Evolutionary conservation across 2,888 invertebrate species (phyloP).

Genomic region (Sceliomorpha sp.): DNA sequence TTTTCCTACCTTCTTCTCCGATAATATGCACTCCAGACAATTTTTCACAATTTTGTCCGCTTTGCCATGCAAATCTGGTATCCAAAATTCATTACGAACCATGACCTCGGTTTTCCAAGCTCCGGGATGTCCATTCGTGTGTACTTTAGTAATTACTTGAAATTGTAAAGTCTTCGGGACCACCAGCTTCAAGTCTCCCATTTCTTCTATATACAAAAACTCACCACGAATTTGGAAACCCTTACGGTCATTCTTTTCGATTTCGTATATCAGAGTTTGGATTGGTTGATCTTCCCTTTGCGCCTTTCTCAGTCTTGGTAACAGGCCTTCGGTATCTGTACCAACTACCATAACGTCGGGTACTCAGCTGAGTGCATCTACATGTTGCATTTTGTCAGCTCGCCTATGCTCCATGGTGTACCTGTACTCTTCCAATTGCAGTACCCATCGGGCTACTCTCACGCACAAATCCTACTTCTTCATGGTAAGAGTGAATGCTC

Average conservation of each 20-base stretch:
- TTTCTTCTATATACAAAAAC: constrained; percentile 16
- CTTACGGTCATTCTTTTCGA: constrained; percentile 18
- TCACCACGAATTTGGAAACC: constrained; percentile 45
- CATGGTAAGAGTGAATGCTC: no score
- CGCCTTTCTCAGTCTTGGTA: constrained; percentile 12
- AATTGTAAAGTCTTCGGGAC: constrained; percentile 13
- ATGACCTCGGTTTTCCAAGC: constrained; percentile 11
- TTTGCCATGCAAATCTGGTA: constrained; percentile 1
- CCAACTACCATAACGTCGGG: constrained; percentile 12
- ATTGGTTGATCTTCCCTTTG: constrained; percentile 31
- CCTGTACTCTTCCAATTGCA: constrained; percentile 40
- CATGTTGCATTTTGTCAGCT: constrained; percentile 41
- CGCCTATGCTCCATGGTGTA: constrained; percentile 36
- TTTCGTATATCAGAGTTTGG: constrained; percentile 15
- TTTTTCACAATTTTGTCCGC: neutral
- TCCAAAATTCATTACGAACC: constrained; percentile 28
- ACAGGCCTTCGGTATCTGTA: constrained; percentile 5
- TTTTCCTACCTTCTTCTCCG: constrained; percentile 6
- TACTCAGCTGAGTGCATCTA: constrained; percentile 56
- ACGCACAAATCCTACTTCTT: no score
- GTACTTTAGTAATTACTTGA: constrained; percentile 16
- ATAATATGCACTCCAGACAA: neutral
- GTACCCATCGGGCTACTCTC: constrained; percentile 59
- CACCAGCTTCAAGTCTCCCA: constrained; percentile 11
- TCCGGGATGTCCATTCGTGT: constrained; percentile 14